A percentile compares a stretch with the other conserved stretches of the same genome.
phyloP scores from a whole-genome alignment of 2,113 vertebrate genomes.

The Callionymus lyra region DNA sequence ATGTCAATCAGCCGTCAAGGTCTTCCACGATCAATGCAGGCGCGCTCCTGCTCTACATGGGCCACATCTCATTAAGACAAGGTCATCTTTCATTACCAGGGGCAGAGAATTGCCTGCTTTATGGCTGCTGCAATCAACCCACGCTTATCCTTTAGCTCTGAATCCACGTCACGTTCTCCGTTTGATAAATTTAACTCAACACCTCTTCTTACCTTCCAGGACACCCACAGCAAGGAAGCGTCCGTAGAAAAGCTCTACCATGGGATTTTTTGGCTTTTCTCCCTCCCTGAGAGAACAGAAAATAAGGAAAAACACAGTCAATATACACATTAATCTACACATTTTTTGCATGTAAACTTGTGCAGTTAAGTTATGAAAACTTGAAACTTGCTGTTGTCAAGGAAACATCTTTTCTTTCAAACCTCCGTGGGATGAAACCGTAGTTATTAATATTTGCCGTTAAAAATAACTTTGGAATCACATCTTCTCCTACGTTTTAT shows the following conservation, averaged over 20 bases:
- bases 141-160: slow-evolving; percentile 10
- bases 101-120: slow-evolving; percentile 33
- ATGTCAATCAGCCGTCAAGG: slow-evolving; percentile 59
- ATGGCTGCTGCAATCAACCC: slow-evolving; percentile 23
- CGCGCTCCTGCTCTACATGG: slow-evolving; percentile 41
- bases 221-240: slow-evolving; percentile 91
- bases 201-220: slow-evolving; percentile 79
- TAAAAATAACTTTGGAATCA: too few relatives aligned
- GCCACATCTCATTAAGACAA: slow-evolving; percentile 61
- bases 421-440: too few relatives aligned
- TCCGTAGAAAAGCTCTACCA: slow-evolving; percentile 97
- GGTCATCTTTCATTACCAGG: slow-evolving; percentile 57
- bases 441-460: too few relatives aligned
- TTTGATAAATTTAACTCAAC: slow-evolving; percentile 22
- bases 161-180: slow-evolving; percentile 1
- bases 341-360: too few relatives aligned
- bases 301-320: too few relatives aligned
- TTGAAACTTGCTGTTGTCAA: too few relatives aligned
- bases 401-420: too few relatives aligned
- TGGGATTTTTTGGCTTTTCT: slow-evolving; percentile 96
- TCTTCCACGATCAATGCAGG: slow-evolving; percentile 53
- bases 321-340: not conserved
- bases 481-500: too few relatives aligned
- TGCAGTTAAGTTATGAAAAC: too few relatives aligned
- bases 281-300: slow-evolving; percentile 74